These are phyloP conservation scores for Drosophila affinis DNA, from an alignment of 2,888 invertebrate genomes.

Conservation along the genomic window DNA sequence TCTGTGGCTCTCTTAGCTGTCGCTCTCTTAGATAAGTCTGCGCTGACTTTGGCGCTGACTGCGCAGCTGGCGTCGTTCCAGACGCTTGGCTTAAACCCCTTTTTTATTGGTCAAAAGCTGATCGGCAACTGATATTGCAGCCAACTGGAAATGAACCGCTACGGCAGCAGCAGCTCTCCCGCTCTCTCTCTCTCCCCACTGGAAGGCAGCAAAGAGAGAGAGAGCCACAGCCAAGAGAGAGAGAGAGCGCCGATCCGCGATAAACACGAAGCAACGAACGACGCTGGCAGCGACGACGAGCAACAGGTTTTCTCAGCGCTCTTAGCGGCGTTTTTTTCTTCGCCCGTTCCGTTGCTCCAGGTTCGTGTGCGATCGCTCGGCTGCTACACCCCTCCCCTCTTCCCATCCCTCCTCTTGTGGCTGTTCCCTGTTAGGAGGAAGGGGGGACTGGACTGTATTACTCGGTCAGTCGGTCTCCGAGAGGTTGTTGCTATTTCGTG, in stretches of 20 bases:
- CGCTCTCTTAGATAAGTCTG: slow-evolving; percentile 12
- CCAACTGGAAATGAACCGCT: slow-evolving; percentile 80
- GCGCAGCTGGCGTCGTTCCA: slow-evolving; percentile 54
- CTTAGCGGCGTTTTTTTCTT: slow-evolving; percentile 74
- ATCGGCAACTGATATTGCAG: slow-evolving; percentile 78
- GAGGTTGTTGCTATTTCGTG: slow-evolving; percentile 84
- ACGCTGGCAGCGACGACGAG: slow-evolving; percentile 70
- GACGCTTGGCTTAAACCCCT: slow-evolving; percentile 57
- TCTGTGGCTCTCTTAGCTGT: slow-evolving; percentile 48
- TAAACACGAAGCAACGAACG: slow-evolving; percentile 74
- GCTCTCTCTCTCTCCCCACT: slow-evolving; percentile 49
- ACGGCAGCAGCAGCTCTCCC: slow-evolving; percentile 48
- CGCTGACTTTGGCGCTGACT: slow-evolving; percentile 13
- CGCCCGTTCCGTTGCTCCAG: slow-evolving; percentile 68
- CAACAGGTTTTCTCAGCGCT: slow-evolving; percentile 69
- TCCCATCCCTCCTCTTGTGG: slow-evolving; percentile 25
- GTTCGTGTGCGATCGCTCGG: slow-evolving; percentile 56
- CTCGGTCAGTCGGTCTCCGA: slow-evolving; percentile 85
- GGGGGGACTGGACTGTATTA: slow-evolving; percentile 83
- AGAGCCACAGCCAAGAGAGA: neutral
- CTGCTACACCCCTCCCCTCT: neutral
- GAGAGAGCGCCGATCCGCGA: slow-evolving; percentile 36
- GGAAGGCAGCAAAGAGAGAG: slow-evolving; percentile 66
- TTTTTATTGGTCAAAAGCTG: slow-evolving; percentile 81
- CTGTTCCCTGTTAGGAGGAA: slow-evolving; percentile 27